Percentiles rank a stretch among this genome's conserved stretches.
Evolutionary conservation across 1,140 invertebrate species (phyloP).

Genomic region (Ladona fulva): DNA sequence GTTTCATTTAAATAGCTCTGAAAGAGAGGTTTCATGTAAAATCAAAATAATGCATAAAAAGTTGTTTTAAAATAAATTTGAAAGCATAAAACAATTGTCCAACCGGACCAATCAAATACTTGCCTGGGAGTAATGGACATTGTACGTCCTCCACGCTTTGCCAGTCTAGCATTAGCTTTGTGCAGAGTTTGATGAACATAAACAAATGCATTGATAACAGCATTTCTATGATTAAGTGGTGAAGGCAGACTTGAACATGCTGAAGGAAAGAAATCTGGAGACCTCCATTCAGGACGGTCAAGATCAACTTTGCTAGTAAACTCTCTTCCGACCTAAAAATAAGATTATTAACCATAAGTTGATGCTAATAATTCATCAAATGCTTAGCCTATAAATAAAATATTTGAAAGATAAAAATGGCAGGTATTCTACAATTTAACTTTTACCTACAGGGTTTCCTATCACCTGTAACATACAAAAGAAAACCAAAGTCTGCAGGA

Average conservation of each 20-base stretch:
- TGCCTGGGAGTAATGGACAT: constrained; percentile 93
- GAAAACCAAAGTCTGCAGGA: no score
- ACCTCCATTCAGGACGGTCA: constrained; percentile 68
- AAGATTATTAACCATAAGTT: background rate
- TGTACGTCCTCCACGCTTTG: constrained; percentile 84
- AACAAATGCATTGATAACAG: constrained; percentile 95
- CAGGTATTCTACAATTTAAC: no score
- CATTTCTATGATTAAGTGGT: constrained; percentile 75
- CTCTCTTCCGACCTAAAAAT: constrained; percentile 66
- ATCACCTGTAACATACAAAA: no score
- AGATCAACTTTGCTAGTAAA: constrained; percentile 78
- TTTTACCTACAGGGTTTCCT: no score
- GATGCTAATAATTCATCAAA: no score
- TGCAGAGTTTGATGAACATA: constrained; percentile 97
- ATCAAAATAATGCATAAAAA: no score
- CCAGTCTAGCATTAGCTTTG: constrained; percentile 80
- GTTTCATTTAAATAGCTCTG: no score
- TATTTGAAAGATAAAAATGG: no score
- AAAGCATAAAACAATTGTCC: no score
- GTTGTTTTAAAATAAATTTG: no score
- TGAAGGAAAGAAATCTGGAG: constrained; percentile 81
- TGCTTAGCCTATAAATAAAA: no score
- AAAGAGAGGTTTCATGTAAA: no score
- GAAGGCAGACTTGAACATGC: constrained; percentile 67
- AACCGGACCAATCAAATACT: background rate